Evolutionary conservation across 2,113 vertebrate species (phyloP), one percentile per base, ranked within the genome.

Genomic region (Coptodon rendalli): DNA sequence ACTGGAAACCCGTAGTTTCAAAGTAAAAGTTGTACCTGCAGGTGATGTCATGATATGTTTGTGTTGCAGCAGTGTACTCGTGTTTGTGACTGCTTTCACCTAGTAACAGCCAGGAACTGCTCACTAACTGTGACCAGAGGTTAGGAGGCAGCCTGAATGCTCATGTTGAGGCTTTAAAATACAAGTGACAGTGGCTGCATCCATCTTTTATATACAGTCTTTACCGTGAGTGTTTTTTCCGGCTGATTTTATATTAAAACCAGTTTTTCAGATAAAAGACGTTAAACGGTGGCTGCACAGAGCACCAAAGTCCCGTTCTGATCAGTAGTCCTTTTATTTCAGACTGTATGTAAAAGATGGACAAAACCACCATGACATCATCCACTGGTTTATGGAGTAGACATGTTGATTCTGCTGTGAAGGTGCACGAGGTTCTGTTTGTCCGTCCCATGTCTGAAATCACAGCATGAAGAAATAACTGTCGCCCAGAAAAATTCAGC

Each of bases 191-290:
- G 19, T 40, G 63, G 36, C 36, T 66, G 19, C 63, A 68, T 22
- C n/a, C n/a, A 14, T 71, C 63, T 71, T 40, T 71, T 43, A 43
- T 71, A 71, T 68, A 68, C 63, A 71, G 63, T 71, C 63, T 71
- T 40, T 71, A 9, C 63, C n/a, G 1, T 0, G 12, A 24, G 7
- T 68, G 36, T 40, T 1, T 68, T 40, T 40, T 3, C 11, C 0
- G 0, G 3, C 5, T 71, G 36, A 71, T 43, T 71, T 71, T 9
- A 43, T 4, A 43, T 71, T 16, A 43, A 71, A 71, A 43, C 63
- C 19, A 13, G 3, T 22, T 40, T 40, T 68, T 68, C 7, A 9
- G n/a, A 14, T 6, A 9, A 68, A 40, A 68, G n/a, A 24, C 2
- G 1, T 71, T 43, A 71, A 71, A 24, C 11, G 3, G n/a, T 7